Conservation (phyloP, 2,888 invertebrate species). For the Latheticus oryzae region DNA sequence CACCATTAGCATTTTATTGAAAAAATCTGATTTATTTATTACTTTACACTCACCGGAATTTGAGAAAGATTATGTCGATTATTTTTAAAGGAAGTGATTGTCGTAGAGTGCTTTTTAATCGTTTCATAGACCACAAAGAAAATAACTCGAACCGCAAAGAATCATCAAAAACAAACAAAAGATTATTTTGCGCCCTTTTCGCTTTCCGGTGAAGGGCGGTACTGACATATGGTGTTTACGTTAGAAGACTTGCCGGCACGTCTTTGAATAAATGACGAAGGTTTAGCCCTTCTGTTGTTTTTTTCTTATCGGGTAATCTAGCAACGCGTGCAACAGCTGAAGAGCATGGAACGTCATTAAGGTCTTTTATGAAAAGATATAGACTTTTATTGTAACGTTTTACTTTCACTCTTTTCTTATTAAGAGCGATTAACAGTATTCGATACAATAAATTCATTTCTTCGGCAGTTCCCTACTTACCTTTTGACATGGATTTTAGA, state of each 20-base stretch:
- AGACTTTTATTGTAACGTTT: slow-evolving; percentile 31
- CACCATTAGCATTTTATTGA: slow-evolving; percentile 18
- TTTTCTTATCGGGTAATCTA: slow-evolving; percentile 48
- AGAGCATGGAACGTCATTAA: slow-evolving; percentile 33
- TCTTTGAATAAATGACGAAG: slow-evolving; percentile 31
- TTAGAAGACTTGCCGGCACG: slow-evolving; percentile 11
- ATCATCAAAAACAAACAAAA: slow-evolving; percentile 1
- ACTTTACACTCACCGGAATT: slow-evolving; percentile 1
- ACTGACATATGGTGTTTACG: slow-evolving; percentile 35
- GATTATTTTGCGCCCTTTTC: slow-evolving; percentile 8
- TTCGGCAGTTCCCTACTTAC: slow-evolving; percentile 33
- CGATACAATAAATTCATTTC: slow-evolving; percentile 39
- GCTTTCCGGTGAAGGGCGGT: slow-evolving; percentile 36
- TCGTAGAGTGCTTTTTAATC: slow-evolving; percentile 18
- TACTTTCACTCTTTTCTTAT: slow-evolving; percentile 42
- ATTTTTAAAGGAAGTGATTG: slow-evolving; percentile 16
- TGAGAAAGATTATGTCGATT: too few species aligned
- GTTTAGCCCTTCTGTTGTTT: slow-evolving; percentile 47
- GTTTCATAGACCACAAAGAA: neutral
- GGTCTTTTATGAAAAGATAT: slow-evolving; percentile 28
- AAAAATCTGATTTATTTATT: slow-evolving; percentile 5
- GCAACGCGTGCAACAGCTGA: slow-evolving; percentile 49
- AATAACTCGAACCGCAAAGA: slow-evolving; percentile 9
- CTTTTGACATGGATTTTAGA: slow-evolving; percentile 37
- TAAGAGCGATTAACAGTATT: slow-evolving; percentile 41